Evolutionary conservation across 2,797 vertebrate genomes (phyloP), one percentile per base, ranked within the genome.

Genomic region (Apodemus agrarius): DNA sequence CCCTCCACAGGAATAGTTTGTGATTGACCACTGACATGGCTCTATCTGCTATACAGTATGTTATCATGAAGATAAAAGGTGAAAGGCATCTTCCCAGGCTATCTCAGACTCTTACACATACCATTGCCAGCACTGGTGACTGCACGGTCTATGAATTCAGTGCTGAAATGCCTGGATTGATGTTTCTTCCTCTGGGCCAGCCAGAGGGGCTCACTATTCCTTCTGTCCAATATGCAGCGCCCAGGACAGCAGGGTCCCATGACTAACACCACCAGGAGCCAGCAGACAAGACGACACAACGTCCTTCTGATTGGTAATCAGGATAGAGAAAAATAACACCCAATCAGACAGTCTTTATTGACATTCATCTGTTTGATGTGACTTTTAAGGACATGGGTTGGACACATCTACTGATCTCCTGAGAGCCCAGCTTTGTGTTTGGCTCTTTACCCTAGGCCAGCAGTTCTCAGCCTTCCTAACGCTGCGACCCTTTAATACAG

Each of bases 161-260:
- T 3, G 7, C 34, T 19, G 29, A 29, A 21, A 46, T 0, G 17
- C 3, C 19, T 46, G 31, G n/a, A 40, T 87, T 74, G 40, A 8
- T 12, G 72, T 29, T 76, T n/a, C 1, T 19, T 11, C 6, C 40
- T 19, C 29, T 29, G 40, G 26, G 12, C 13, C 40, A 49, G 16
- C 9, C 3, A 43, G n/a, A 61, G 29, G 63, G 16, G 14, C 37
- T 63, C 21, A 7, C 2, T 76, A 54, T 11, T 31, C 1, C 11
- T 63, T 26, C n/a, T 21, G 6, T 34, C 78, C 11, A 37, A 52
- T 22, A 46, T 59, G 7, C 34, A n/a, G 49, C 34, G 17, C 43
- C 46, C n/a, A 8, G 76, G 31, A 24, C 22, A 11, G 4, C 54
- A 37, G 29, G 34, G 76, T 10, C 3, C 4, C 0, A 0, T 2